Conservation (phyloP, 2,888 invertebrate genomes). For the Tortricodes alternella region DNA sequence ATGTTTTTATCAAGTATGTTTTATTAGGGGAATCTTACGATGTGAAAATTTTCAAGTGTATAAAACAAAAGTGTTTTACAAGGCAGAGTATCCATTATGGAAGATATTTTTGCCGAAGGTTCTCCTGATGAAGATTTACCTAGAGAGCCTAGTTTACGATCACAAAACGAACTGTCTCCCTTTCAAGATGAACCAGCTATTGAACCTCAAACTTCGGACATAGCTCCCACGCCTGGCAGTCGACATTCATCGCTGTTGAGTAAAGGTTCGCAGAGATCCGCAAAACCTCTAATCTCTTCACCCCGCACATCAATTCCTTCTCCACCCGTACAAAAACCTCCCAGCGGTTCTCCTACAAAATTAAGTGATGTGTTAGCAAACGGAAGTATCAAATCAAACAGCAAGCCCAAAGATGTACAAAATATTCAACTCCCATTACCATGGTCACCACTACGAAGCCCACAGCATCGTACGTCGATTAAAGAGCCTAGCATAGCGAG, state of each 20-base stretch:
- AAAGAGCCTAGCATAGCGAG: not conserved
- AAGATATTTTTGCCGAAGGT: conserved; percentile 16
- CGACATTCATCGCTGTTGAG: not conserved
- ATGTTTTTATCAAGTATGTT: conserved; percentile 25
- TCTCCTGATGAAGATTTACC: conserved; percentile 31
- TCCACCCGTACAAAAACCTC: not conserved
- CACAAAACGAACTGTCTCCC: conserved; percentile 22
- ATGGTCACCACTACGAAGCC: not conserved
- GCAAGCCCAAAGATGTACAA: no score
- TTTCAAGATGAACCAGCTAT: not conserved
- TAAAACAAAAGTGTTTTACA: conserved; percentile 22
- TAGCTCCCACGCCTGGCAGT: not conserved
- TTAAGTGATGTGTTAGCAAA: no score
- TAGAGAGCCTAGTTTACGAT: conserved; percentile 37
- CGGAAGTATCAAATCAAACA: not conserved
- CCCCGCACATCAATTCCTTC: not conserved
- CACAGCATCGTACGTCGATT: not conserved
- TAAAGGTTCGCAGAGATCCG: not conserved
- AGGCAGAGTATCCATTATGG: conserved; percentile 7
- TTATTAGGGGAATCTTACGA: conserved; percentile 34
- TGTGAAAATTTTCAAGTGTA: conserved; percentile 45
- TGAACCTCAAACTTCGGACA: not conserved
- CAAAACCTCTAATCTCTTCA: not conserved
- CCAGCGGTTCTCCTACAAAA: not conserved
- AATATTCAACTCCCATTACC: no score